Base-by-base conservation (phyloP, 2,888 invertebrate species). In the Poecilobothrus nobilitatus region DNA sequence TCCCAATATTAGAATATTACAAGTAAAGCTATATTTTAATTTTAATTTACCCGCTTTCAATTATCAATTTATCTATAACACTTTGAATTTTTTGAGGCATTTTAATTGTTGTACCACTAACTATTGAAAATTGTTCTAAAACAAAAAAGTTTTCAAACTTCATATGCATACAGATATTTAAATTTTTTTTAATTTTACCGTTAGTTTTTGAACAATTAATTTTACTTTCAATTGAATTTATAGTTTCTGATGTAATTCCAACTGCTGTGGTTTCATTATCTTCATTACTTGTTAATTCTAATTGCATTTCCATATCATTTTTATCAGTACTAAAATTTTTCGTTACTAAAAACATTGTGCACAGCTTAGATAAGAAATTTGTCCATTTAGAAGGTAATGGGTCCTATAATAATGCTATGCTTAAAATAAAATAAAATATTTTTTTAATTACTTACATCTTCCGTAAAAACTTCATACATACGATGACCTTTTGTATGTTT, bases 391-490 rank as follows among this genome's bases (percentile, higher is more conserved):
- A 75, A 2, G 76, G 73, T 63, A 77, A 76, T 37, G 74, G 70
- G 74, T 81, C 81, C 76, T 78, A 34, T n/a, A 69, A 66, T 53
- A 63, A 27, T 69, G 20, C 33, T 7, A 21, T 37, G 5, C 5
- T 27, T 27, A 27, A 27, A 27, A 27, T 27, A 27, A 27, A 33
- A 22, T n/a, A 5, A 27, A 20, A 34, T 68, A 10, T 27, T 34
- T 63, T 15, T 34, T 22, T 22, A 66, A 7, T 5, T 27, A 22
- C 44, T 22, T 70, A 53, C 53, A 18, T 53, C 77, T 71, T 80
- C 80, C 1, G 75, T 74, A 69, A 78, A 80, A 10, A 80, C 78
- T 71, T 82, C 82, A 71, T 74, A 78, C 77, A 82, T 79, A 12
- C 80, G 79, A 74, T 82, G 82, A 9, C 76, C 72, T 15, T 65